Evolutionary conservation across 2,113 vertebrate genomes (phyloP).

Genomic region (Charina bottae): DNA sequence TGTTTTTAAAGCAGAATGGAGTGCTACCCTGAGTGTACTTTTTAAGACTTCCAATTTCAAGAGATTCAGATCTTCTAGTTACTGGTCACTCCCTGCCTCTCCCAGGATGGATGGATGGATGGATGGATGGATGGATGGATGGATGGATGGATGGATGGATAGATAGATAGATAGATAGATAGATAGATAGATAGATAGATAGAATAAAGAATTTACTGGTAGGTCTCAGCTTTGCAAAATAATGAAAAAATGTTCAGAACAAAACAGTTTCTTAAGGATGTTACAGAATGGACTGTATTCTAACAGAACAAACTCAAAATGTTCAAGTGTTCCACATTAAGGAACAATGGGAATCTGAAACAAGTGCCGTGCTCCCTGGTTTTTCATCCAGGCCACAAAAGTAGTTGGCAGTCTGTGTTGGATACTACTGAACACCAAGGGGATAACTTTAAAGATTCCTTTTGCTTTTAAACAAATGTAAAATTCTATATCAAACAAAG

Average conservation of each 20-base stretch:
- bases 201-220: neutral
- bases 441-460: neutral
- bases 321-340: too few relatives aligned
- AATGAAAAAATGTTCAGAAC: neutral
- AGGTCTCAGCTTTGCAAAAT: neutral
- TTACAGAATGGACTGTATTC: neutral
- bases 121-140: neutral
- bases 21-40: neutral
- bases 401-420: too few relatives aligned
- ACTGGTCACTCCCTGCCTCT: neutral
- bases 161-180: neutral
- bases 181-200: neutral
- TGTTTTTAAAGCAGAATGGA: slow-evolving; percentile 15
- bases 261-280: neutral
- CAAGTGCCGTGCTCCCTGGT: too few relatives aligned
- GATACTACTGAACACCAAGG: too few relatives aligned
- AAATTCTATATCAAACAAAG: neutral
- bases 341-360: too few relatives aligned
- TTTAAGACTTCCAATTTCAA: neutral
- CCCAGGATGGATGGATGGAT: neutral
- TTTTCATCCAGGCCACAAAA: too few relatives aligned
- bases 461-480: neutral
- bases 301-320: neutral
- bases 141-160: neutral
- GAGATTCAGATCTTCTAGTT: neutral